Percentiles rank a stretch among this genome's conserved stretches.
These are phyloP conservation scores for Chelmon rostratus DNA, from an alignment of 2,797 vertebrate species.

Conservation along the genomic window DNA sequence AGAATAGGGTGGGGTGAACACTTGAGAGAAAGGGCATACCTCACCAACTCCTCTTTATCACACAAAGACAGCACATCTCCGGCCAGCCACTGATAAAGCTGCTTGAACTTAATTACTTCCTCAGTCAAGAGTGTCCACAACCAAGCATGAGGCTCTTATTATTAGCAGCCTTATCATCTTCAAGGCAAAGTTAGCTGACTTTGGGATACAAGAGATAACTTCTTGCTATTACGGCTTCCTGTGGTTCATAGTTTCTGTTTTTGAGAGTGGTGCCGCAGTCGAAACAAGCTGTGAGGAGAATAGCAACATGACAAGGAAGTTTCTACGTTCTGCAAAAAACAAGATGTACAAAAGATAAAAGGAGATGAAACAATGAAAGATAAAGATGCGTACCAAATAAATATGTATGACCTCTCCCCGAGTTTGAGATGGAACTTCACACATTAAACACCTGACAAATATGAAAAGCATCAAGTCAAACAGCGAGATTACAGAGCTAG, in stretches of 20 bases:
- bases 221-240: constrained; percentile 50
- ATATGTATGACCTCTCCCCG: constrained; percentile 47
- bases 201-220: constrained; percentile 65
- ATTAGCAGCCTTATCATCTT: constrained; percentile 83
- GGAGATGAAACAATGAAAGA: constrained; percentile 34
- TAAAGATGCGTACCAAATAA: constrained; percentile 43
- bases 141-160: constrained; percentile 75
- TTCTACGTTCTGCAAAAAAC: constrained; percentile 20
- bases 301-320: constrained; percentile 20
- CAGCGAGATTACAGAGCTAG: constrained; percentile 4
- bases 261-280: constrained; percentile 19
- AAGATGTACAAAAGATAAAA: constrained; percentile 33
- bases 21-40: constrained; percentile 75
- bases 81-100: constrained; percentile 79
- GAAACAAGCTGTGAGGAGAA: constrained; percentile 50
- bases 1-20: constrained; percentile 59
- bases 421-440: constrained; percentile 31
- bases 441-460: constrained; percentile 44
- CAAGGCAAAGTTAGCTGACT: constrained; percentile 75
- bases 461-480: constrained; percentile 30
- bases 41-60: constrained; percentile 77
- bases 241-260: constrained; percentile 49
- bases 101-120: constrained; percentile 83
- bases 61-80: constrained; percentile 77
- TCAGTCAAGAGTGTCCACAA: constrained; percentile 79